Percentiles rank a stretch among this genome's conserved stretches.
Evolutionary conservation across 2,797 vertebrate species (phyloP).

Genomic region (Hozukius guyotensis): DNA sequence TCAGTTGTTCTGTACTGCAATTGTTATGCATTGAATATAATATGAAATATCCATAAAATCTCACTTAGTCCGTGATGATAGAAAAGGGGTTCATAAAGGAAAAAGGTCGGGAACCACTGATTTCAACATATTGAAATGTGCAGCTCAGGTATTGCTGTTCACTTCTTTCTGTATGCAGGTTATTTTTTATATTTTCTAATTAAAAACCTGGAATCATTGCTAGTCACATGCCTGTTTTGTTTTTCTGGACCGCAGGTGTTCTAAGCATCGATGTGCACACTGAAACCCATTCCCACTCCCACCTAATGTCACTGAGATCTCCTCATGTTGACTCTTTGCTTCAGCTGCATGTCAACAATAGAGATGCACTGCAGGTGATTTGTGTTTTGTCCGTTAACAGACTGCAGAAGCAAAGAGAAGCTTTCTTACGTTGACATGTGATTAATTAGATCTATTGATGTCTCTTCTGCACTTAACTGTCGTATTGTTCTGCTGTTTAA

Average conservation of each 20-base stretch:
- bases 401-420: too few relatives aligned
- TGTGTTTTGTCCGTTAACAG: background rate
- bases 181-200: background rate
- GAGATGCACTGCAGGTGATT: background rate
- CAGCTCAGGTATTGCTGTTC: background rate
- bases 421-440: background rate
- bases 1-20: background rate
- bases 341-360: conserved; percentile 37
- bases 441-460: background rate
- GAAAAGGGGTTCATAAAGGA: background rate
- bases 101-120: background rate
- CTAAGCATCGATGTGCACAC: background rate
- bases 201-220: background rate
- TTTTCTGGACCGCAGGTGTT: background rate
- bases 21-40: background rate
- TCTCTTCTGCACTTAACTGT: background rate
- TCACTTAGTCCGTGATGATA: background rate
- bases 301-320: too few relatives aligned
- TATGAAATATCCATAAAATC: background rate
- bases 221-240: background rate
- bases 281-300: background rate
- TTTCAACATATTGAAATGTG: background rate
- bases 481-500: background rate
- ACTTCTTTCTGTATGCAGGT: background rate
- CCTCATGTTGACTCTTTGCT: conserved; percentile 31